Base-by-base conservation (phyloP, 2,113 vertebrate genomes). In the Vulpes lagopus region DNA sequence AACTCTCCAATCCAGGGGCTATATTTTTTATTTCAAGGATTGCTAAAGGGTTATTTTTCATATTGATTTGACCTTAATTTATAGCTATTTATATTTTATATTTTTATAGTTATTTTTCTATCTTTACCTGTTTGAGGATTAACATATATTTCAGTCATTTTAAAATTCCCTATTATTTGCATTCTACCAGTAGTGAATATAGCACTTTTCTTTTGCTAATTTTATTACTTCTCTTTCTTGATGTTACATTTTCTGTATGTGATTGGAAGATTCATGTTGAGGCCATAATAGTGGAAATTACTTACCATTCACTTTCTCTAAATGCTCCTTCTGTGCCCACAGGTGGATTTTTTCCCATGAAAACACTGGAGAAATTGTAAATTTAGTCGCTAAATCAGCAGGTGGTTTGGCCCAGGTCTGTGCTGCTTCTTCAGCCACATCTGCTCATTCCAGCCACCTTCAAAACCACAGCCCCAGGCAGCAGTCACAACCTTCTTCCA, bases 121-220 rank as follows among this genome's bases (percentile, higher is more conserved):
- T 62, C 51, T 20, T 73, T 57, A 80, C 20, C 30, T 73, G 15
- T 35, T 59, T 90, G 60, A 65, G 4, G n/a, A 43, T 79, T 78
- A 84, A 96, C 15, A 17, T 74, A 80, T 4, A 14, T 93, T 87
- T 81, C 80, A 93, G 32, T 95, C 62, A 91, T 88, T 79, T 93
- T 92, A 94, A 92, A 25, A 64, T 53, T 51, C 53, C 32, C 0
- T 76, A 15, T 92, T 43, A 64, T 64, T 97, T 83, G 6, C 30
- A 32, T 78, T 91, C 76, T 89, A 2, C 22, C 30, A 23, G 53
- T 43, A 82, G n/a, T 83, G 23, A 74, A 69, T 59, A 11, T 10
- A 64, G 65, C n/a, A 55, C 10, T 57, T 43, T 74, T 79, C n/a
- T 74, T 79, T 79, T 59, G 64, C 27, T 55, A 8, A 19, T 88